Percentiles rank a stretch among this genome's conserved stretches.
These are phyloP conservation scores for Megaleporinus macrocephalus DNA, from an alignment of 2,113 vertebrate genomes.

Conservation along the genomic window DNA sequence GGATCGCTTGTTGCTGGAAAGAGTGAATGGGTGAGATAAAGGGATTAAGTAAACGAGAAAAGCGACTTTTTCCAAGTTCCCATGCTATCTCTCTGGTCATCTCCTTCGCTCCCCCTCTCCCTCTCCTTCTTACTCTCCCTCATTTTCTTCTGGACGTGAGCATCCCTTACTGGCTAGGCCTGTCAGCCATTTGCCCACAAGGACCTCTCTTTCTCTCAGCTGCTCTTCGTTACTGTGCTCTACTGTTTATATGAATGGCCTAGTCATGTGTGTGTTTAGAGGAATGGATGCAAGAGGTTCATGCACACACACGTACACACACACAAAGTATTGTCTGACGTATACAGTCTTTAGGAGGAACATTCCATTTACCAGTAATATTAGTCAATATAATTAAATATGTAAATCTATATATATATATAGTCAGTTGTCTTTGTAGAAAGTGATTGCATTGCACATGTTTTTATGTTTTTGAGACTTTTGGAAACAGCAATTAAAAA, in stretches of 20 bases:
- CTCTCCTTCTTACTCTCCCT: background rate
- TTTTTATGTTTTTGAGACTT: too few relatives aligned
- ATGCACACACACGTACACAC: too few relatives aligned
- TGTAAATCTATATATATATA: too few relatives aligned
- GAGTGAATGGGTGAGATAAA: background rate
- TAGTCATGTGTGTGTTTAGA: background rate
- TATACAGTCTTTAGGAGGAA: too few relatives aligned
- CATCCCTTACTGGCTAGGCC: background rate
- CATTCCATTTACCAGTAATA: too few relatives aligned
- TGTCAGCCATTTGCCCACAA: background rate
- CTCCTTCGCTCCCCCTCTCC: slow-evolving; percentile 19
- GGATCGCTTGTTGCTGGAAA: background rate
- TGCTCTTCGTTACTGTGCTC: background rate
- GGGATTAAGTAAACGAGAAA: slow-evolving; percentile 18
- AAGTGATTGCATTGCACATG: too few relatives aligned
- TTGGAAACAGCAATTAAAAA: too few relatives aligned
- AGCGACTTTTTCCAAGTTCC: slow-evolving; percentile 27
- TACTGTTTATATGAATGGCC: background rate
- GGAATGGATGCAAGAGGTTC: too few relatives aligned
- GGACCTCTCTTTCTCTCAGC: background rate
- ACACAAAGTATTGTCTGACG: too few relatives aligned
- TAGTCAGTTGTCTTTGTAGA: too few relatives aligned
- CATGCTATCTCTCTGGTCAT: background rate
- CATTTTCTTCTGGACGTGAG: background rate
- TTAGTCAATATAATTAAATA: too few relatives aligned